These are phyloP conservation scores for Jacana jacana DNA, from an alignment of 2,113 vertebrate species.

Conservation along the genomic window DNA sequence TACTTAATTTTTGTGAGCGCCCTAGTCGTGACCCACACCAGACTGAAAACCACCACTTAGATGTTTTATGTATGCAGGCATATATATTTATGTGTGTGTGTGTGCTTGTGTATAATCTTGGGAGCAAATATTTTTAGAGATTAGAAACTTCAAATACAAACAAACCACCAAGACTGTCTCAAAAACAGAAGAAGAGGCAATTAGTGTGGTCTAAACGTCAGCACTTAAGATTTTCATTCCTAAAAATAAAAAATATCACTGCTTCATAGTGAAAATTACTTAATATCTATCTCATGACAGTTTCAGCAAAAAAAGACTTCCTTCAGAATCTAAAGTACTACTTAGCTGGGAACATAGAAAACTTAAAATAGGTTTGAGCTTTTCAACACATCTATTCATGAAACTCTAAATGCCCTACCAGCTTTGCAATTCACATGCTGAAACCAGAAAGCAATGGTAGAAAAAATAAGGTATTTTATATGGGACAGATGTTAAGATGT, in stretches of 20 bases:
- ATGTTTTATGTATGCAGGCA: not conserved
- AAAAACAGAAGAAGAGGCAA: not conserved
- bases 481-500: conserved; percentile 27
- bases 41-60: not conserved
- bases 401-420: not conserved
- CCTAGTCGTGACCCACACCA: not conserved
- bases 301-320: not conserved
- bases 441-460: not conserved
- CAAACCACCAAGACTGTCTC: not conserved
- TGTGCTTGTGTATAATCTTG: not conserved
- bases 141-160: not conserved
- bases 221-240: not conserved
- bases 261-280: not conserved
- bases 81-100: not conserved
- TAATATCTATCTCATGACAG: not conserved
- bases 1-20: not conserved
- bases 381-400: not conserved
- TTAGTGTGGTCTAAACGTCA: not conserved
- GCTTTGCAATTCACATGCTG: not conserved
- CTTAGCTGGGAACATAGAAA: not conserved
- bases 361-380: not conserved
- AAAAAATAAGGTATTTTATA: conserved; percentile 43
- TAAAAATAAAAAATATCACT: not conserved
- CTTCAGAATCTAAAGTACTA: not conserved
- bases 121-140: not conserved